Base-by-base conservation (phyloP, 2,113 vertebrate species). In the Talpa occidentalis region DNA sequence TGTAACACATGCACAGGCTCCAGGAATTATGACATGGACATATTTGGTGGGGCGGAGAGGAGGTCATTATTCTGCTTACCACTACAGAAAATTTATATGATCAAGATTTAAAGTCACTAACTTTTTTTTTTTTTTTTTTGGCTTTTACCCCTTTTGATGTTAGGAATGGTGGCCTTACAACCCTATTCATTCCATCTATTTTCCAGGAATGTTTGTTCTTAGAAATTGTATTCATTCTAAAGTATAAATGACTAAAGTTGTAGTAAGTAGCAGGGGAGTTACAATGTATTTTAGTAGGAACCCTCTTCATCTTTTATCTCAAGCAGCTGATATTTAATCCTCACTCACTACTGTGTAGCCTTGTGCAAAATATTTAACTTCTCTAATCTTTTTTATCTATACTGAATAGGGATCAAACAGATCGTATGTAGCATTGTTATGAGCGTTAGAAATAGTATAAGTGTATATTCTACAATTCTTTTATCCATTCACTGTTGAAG, bases 121-220 rank as follows among this genome's bases (percentile, higher is more conserved):
- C 10, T 88, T 59, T 88, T 66, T n/a, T n/a, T n/a, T n/a, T n/a
- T n/a, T n/a, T n/a, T n/a, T 26, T 94, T 94, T 5, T 83, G n/a
- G 44, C 62, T 42, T 83, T 94, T 40, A 77, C 40, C 4, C 6
- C 21, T 60, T 82, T 89, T 83, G 10, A 3, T 94, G 17, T 40
- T 94, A 40, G 69, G 26, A 6, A 47, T 35, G 69, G 42, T 15
- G 77, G 6, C 3, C 15, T 19, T 76, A 37, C 14, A 15, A 59
- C 10, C 1, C 40, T 89, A 56, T 59, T 22, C 12, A 59, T 59
- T 67, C 19, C 26, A 77, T 76, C 3, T 94, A 69, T 83, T 32
- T 26, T 12, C 14, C 4, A 40, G 26, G 32, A 77, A 77, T 69
- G 21, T 76, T 32, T 82, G 49, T 17, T 82, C 19, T 77, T 49